These are phyloP conservation scores for Otus scops DNA, from an alignment of 2,797 vertebrate genomes.

Conservation along the genomic window DNA sequence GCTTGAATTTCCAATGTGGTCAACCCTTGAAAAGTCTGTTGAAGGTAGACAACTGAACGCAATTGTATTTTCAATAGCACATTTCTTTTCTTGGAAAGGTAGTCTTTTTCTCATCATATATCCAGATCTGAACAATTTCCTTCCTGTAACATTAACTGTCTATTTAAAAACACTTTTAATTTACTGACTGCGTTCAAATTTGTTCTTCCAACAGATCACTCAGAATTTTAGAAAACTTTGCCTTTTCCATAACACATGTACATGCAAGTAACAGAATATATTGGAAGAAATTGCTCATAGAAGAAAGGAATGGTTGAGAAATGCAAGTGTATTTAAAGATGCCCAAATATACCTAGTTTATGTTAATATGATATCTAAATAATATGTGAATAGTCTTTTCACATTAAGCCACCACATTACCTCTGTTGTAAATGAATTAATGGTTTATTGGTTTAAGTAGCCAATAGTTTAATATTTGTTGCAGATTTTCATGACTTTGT, in stretches of 20 bases:
- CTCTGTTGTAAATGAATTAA: conserved; percentile 32
- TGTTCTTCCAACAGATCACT: neutral
- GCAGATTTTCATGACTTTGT: conserved; percentile 23
- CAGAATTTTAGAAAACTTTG: neutral
- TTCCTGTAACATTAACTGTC: neutral
- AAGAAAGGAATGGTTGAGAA: neutral
- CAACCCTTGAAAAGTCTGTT: neutral
- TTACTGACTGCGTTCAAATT: neutral
- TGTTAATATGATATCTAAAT: neutral
- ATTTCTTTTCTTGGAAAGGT: neutral
- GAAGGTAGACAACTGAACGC: neutral
- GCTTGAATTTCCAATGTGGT: neutral
- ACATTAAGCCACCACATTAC: neutral
- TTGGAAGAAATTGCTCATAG: neutral
- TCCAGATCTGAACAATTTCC: neutral
- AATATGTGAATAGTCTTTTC: conserved; percentile 36
- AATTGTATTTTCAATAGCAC: neutral
- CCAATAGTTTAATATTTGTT: conserved; percentile 8
- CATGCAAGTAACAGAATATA: neutral
- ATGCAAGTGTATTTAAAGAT: neutral
- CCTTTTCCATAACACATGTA: neutral
- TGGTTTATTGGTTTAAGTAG: conserved; percentile 7
- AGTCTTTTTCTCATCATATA: neutral
- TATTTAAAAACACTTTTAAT: neutral
- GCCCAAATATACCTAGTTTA: neutral